Base-by-base conservation (phyloP, 2,888 invertebrate genomes). In the Boloria selene region DNA sequence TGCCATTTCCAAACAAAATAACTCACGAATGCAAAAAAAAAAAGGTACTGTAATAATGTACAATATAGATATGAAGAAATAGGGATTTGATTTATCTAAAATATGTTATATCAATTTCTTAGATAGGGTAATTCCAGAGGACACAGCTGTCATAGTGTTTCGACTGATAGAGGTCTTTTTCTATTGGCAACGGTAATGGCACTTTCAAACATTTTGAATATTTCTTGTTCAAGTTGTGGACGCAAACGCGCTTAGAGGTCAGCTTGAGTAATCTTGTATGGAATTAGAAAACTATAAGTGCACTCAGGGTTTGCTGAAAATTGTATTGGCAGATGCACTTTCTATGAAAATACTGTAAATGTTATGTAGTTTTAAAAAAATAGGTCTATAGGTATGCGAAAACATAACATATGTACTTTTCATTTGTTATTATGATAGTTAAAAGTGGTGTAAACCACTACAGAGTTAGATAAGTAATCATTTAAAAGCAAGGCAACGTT, bases 221-320 rank as follows among this genome's bases (percentile, higher is more conserved):
- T 62, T 62, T 62, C 54, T 54, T 54, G 18, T 16, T 54, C n/a
- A 49, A 62, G 54, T 62, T 31, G 54, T 38, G 18, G 22, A 22
- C 22, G 10, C 62, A 31, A 62, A 49, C 45, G 49, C 45, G 49
- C 38, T 54, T 47, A 13, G 47, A 18, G 52, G 47, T 38, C 31
- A 38, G 18, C 62, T 54, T 14, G 47, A 62, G 54, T 47, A 62
- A 38, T 54, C 45, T 38, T 38, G 16, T 31, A 18, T 38, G 54
- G 54, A 62, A 62, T 62, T 62, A 47, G 62, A 54, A 62, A 62
- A 62, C 47, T 62, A 54, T 18, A 38, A 54, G n/a, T 61, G 53
- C 45, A 45, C 56, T 56, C 31, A 45, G 53, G 53, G 53, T 53
- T 61, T 52, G 44, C 50, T 52, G 60, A 44, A 61, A 51, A 45